A percentile compares a stretch with the other conserved stretches of the same genome.
Evolutionary conservation across 2,113 vertebrate species (phyloP).

Genomic region (Heterochromis multidens): DNA sequence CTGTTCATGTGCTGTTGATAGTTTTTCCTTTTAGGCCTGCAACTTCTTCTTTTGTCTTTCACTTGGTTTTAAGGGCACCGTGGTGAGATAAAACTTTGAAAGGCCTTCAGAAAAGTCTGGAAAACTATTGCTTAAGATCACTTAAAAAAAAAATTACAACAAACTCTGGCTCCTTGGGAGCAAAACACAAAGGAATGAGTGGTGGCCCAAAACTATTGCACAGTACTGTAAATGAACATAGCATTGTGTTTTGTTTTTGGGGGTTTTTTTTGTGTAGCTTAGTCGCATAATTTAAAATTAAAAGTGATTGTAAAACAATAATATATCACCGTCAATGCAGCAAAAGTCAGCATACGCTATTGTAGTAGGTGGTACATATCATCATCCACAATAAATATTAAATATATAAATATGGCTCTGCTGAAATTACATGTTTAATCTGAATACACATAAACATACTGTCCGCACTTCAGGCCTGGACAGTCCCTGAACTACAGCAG

Average conservation of each 20-base stretch:
- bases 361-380: not conserved
- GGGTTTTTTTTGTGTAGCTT: not conserved
- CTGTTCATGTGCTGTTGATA: not conserved
- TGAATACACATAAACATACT: not conserved
- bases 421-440: not conserved
- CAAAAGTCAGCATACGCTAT: not conserved
- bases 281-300: not conserved
- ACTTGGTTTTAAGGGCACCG: not conserved
- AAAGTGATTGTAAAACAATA: not conserved
- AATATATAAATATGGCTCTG: no score
- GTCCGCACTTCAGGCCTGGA: not conserved
- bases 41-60: not conserved
- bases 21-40: not conserved
- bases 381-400: not conserved
- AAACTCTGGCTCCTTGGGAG: no score
- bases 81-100: not conserved
- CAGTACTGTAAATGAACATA: not conserved
- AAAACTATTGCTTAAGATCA: not conserved
- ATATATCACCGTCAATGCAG: not conserved
- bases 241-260: not conserved
- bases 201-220: not conserved
- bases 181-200: fast-evolving
- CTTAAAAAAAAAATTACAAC: not conserved
- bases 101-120: fast-evolving
- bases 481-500: not conserved